phyloP scores from a whole-genome alignment of 2,113 vertebrate genomes.

The Dromas ardeola region DNA sequence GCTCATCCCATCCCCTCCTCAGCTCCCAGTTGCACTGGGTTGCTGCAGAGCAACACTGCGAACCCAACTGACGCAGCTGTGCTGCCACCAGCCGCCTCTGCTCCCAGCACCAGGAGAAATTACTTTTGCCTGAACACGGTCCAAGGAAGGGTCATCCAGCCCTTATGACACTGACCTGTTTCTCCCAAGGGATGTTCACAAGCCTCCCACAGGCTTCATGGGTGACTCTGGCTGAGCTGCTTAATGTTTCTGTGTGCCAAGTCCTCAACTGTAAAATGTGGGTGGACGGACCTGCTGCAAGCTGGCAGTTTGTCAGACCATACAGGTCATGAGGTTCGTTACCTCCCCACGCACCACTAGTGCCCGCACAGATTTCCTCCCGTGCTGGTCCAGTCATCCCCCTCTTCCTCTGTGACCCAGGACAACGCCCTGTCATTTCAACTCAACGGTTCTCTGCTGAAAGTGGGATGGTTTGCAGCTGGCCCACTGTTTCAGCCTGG shows the following conservation, averaged over 20 bases:
- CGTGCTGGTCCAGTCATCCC: neutral
- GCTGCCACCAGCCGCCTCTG: neutral
- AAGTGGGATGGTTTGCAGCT: neutral
- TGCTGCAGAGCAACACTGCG: neutral
- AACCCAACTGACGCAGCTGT: neutral
- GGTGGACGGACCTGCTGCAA: neutral
- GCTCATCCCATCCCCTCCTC: neutral
- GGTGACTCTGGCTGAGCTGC: neutral
- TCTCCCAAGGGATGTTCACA: neutral
- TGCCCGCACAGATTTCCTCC: accelerated
- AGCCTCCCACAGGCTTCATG: neutral
- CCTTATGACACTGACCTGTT: neutral
- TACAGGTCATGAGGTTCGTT: neutral
- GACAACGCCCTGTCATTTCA: neutral
- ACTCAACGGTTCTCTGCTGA: neutral
- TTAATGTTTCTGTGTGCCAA: neutral
- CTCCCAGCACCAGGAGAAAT: neutral
- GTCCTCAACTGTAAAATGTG: neutral
- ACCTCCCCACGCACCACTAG: accelerated
- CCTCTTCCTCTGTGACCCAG: neutral
- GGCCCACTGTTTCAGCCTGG: neutral
- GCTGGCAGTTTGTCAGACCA: neutral
- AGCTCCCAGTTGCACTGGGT: neutral
- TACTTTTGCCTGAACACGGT: accelerated
- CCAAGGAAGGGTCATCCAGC: neutral